Base-by-base conservation (phyloP, 2,797 vertebrate genomes). In the Ptychadena robeensis region DNA sequence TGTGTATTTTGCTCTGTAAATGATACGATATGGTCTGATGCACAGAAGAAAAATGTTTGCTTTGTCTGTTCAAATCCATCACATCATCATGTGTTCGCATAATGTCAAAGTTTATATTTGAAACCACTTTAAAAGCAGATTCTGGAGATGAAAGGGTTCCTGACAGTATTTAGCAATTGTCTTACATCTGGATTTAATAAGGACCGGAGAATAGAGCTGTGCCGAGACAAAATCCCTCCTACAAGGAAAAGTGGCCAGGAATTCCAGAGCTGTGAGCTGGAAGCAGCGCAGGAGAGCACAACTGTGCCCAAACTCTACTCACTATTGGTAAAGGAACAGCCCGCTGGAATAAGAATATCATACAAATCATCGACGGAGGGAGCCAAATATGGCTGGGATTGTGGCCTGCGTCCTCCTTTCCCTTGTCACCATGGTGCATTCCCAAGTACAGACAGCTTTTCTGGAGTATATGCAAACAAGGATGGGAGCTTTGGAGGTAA, bases 401-500 rank as follows among this genome's bases (percentile, higher is more conserved):
- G 78, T 94, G 77, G 86, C 94, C 72, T 78, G 91, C 61, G 80
- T 91, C 72, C 91, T 96, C 82, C 88, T 94, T 86, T 86, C 93
- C 40, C 86, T 92, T 81, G 88, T 89, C 22, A 77, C 84, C 83
- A 89, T 91, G 73, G 90, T 78, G 64, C 22, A 30, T 0, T 91
- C 91, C 61, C 93, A 86, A 69, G 93, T 97, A 92, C 92, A 96
- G 92, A 95, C 96, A 88, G 94, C 95, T 22, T 93, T 98, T 85
- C 94, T 98, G 95, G 97, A 98, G 88, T 99, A 99, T 88, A 94
- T 99, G 91, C 97, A 99, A 90, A 94, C 95, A 86, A 94, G 97
- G 78, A 91, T 99, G 86, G 89, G 92, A 71, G 94, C 95, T 22
- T 94, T 99, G 31, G 98, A 99, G 97, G 98, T 99, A 93, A 93